Percentiles rank a stretch among this genome's conserved stretches.
Evolutionary conservation across 2,797 vertebrate species (phyloP).

Genomic region (Pangasius djambal): DNA sequence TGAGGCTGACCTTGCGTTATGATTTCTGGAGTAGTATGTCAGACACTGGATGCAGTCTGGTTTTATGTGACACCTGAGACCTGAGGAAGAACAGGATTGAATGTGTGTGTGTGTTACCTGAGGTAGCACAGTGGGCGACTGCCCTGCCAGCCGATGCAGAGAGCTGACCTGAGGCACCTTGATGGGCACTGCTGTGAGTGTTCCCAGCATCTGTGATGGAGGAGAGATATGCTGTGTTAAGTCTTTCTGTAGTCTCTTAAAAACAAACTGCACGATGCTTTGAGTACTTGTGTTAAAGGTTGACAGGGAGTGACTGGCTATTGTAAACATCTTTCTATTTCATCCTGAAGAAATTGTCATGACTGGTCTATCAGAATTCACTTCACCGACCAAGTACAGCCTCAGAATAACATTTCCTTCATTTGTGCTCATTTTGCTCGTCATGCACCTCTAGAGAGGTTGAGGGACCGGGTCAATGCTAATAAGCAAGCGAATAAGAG

Average conservation of each 20-base stretch:
- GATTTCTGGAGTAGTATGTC: neutral
- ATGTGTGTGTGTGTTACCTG: slow-evolving; percentile 78
- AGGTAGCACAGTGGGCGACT: slow-evolving; percentile 93
- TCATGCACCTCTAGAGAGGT: neutral
- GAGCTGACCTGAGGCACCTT: slow-evolving; percentile 98
- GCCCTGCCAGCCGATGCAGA: slow-evolving; percentile 94
- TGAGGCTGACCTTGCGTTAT: slow-evolving; percentile 13
- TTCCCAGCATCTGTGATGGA: slow-evolving; percentile 85
- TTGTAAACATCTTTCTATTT: neutral
- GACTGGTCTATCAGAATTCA: neutral
- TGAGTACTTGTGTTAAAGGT: neutral
- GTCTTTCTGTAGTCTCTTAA: neutral
- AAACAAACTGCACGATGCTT: too few species aligned
- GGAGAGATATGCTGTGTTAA: neutral
- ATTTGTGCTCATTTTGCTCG: neutral
- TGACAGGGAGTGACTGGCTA: neutral
- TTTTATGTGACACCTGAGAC: slow-evolving; percentile 20
- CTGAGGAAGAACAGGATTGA: slow-evolving; percentile 3
- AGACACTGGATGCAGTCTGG: slow-evolving; percentile 11
- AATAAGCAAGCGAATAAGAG: slow-evolving; percentile 14
- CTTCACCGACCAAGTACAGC: neutral
- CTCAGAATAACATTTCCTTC: neutral
- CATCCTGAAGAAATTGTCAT: neutral
- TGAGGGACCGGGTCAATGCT: neutral
- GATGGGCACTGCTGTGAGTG: slow-evolving; percentile 89